Evolutionary conservation across 2,797 vertebrate genomes (phyloP), one percentile per base, ranked within the genome.

Genomic region (Oreortyx pictus): DNA sequence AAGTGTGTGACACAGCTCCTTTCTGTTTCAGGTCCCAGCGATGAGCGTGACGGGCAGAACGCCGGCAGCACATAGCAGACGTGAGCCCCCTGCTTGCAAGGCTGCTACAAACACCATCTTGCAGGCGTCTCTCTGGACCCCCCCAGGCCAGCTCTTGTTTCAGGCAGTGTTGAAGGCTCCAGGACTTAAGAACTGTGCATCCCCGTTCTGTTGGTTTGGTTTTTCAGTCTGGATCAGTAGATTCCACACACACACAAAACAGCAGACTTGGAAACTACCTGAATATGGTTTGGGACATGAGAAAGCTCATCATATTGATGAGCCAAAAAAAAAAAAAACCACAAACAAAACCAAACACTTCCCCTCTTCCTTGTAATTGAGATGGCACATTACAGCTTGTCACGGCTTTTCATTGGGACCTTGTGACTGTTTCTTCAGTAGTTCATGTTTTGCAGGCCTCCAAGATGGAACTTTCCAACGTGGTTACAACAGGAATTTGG

Each of bases 261-360:
- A 94, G 94, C 96, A 97, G 96, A 97, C 96, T 96, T 95, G 87
- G 97, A 97, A 96, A 90, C 97, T 97, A 97, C 97, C 96, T 98
- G 98, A 98, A 98, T 98, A 98, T 98, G 98, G 98, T 98, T 98
- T 98, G 98, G 99, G 98, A 99, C 97, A 62, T 97, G 98, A 52
- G 50, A 98, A 98, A 98, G 98, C 98, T 99, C 99, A 99, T 99
- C 99, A 99, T 99, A 99, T 99, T 99, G 99, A 99, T 99, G 99
- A 99, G 99, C 86, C 87, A 97, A 98, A 98, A 98, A 97, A 98
- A 82, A 84, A 78, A 49, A 54, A 41, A 41, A 41, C 39, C 50
- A 52, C 50, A 52, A 52, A 52, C 50, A 52, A 52, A 39, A 85
- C 91, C 86, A 93, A 88, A 88, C 87, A 90, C 97, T 98, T 98